These are phyloP conservation scores for Thysanoteuthis rhombus DNA, from an alignment of 2,888 invertebrate species.

Conservation along the genomic window DNA sequence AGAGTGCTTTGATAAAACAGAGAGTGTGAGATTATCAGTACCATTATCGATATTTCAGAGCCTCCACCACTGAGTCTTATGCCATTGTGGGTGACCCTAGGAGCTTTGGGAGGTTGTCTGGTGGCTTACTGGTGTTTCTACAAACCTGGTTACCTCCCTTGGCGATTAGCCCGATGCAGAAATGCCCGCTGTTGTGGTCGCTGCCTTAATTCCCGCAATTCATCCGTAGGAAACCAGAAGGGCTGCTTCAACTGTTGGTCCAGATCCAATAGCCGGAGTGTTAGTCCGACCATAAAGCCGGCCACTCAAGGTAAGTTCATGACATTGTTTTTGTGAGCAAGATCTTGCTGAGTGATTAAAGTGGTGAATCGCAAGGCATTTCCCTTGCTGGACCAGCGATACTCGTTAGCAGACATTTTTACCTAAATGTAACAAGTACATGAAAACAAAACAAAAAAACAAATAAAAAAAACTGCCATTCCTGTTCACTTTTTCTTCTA, in stretches of 20 bases:
- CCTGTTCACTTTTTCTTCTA: no score
- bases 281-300: neutral
- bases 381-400: no score
- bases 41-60: neutral
- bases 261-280: neutral
- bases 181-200: constrained; percentile 46
- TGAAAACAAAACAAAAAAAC: no score
- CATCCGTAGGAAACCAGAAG: neutral
- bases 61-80: neutral
- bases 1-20: no score
- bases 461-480: no score
- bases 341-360: no score
- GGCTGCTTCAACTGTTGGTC: neutral
- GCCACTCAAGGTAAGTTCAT: neutral
- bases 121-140: constrained; percentile 54
- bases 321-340: neutral
- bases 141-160: constrained; percentile 52
- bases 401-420: no score
- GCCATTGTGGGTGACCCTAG: neutral
- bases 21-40: neutral
- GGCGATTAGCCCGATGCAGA: constrained; percentile 51
- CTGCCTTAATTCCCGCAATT: neutral
- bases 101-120: neutral
- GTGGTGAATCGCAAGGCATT: no score
- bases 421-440: no score